phyloP scores from a whole-genome alignment of 2,888 invertebrate genomes.

The Brenthis hecate region DNA sequence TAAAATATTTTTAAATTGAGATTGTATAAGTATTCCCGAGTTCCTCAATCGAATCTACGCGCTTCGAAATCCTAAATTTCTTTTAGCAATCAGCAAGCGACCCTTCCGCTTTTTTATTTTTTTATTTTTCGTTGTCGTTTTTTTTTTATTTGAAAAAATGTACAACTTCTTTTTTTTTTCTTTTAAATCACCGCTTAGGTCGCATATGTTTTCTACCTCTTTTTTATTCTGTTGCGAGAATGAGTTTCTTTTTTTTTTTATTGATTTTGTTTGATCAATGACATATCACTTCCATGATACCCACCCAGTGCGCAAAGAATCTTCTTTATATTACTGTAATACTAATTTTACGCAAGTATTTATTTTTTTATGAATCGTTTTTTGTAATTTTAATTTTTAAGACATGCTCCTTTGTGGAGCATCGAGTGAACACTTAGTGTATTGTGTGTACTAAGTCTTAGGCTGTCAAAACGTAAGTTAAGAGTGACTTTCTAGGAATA shows the following conservation, averaged over 20 bases:
- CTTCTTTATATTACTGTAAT: constrained; percentile 23
- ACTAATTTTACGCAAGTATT: constrained; percentile 33
- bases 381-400: constrained; percentile 35
- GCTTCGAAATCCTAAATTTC: constrained; percentile 41
- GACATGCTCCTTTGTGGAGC: constrained; percentile 29
- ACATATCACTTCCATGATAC: constrained; percentile 22
- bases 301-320: constrained; percentile 39
- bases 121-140: constrained; percentile 26
- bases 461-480: constrained; percentile 33
- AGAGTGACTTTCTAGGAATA: constrained; percentile 22
- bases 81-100: constrained; percentile 42
- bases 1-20: constrained; percentile 40
- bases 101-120: constrained; percentile 25
- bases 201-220: background rate
- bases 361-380: constrained; percentile 35
- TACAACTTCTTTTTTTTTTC: constrained; percentile 24
- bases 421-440: constrained; percentile 28
- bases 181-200: constrained; percentile 5
- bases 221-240: background rate
- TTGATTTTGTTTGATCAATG: constrained; percentile 13
- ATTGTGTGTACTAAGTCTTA: constrained; percentile 39
- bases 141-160: constrained; percentile 30
- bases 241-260: background rate
- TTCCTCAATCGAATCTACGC: constrained; percentile 38
- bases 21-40: constrained; percentile 39